Evolutionary conservation across 2,888 invertebrate species (phyloP).

Genomic region (Polymixis lichenea): DNA sequence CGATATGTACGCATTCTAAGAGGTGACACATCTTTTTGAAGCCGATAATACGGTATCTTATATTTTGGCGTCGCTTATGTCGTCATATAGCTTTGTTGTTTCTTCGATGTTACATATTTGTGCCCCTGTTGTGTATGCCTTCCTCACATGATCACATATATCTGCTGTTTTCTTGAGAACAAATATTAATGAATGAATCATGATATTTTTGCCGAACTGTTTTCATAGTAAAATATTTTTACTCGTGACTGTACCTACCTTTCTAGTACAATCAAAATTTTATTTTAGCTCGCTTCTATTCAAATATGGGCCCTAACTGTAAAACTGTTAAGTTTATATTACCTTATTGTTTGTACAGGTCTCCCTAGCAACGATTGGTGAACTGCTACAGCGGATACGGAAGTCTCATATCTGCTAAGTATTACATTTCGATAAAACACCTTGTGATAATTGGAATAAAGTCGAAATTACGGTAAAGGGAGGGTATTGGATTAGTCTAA

Average conservation of each 20-base stretch:
- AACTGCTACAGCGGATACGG: slow-evolving; percentile 26
- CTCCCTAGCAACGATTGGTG: slow-evolving; percentile 35
- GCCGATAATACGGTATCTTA: too few species aligned
- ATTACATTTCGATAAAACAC: slow-evolving; percentile 50
- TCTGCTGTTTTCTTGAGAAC: background rate
- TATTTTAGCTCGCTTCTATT: background rate
- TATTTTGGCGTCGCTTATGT: background rate
- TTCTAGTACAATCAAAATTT: background rate
- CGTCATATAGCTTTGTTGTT: background rate
- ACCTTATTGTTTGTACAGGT: slow-evolving; percentile 51
- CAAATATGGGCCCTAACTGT: background rate
- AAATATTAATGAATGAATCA: background rate
- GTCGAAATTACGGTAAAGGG: slow-evolving; percentile 44
- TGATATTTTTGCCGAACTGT: background rate
- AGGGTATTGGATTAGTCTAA: slow-evolving; percentile 53
- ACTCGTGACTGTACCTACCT: background rate
- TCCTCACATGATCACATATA: background rate
- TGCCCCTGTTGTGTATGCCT: background rate
- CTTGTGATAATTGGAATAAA: slow-evolving; percentile 49
- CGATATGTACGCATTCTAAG: too few species aligned
- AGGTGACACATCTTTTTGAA: background rate
- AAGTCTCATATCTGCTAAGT: slow-evolving; percentile 58
- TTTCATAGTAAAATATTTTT: background rate
- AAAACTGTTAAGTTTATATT: slow-evolving; percentile 4
- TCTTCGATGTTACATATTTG: background rate